phyloP scores from a whole-genome alignment of 2,888 invertebrate species.

The Yponomeuta evonymella region DNA sequence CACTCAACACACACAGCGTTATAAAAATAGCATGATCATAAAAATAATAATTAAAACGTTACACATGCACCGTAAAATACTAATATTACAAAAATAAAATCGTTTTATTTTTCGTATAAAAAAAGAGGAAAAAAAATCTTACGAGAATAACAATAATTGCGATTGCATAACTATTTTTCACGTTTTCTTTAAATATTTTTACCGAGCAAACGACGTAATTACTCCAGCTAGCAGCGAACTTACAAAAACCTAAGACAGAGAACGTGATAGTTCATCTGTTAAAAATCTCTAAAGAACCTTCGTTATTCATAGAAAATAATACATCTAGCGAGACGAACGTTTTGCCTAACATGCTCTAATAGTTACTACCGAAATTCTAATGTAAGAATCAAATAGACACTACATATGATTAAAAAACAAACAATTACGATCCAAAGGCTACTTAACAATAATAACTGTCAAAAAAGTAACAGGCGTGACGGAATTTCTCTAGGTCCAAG shows the following conservation, averaged over 20 bases:
- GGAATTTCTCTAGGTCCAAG: constrained; percentile 54
- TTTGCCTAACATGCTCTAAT: constrained; percentile 62
- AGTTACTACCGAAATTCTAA: constrained; percentile 65
- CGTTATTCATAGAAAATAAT: constrained; percentile 36
- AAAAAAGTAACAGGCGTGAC: constrained; percentile 43
- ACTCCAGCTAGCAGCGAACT: constrained; percentile 56
- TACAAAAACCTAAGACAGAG: background rate
- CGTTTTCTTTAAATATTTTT: constrained; percentile 38
- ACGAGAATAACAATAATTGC: constrained; percentile 66
- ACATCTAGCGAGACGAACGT: constrained; percentile 68
- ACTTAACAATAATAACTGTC: constrained; percentile 40
- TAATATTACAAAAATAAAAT: constrained; percentile 70
- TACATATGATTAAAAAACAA: constrained; percentile 66
- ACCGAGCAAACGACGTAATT: constrained; percentile 60
- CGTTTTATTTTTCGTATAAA: constrained; percentile 63
- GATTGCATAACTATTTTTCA: constrained; percentile 49
- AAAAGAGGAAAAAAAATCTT: constrained; percentile 52
- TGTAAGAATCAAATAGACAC: constrained; percentile 50
- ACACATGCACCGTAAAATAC: constrained; percentile 73
- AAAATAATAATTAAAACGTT: constrained; percentile 44
- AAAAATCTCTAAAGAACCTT: constrained; percentile 58
- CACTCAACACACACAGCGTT: constrained; percentile 72
- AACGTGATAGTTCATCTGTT: constrained; percentile 26
- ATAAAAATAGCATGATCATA: constrained; percentile 64
- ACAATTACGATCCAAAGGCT: constrained; percentile 69